Evolutionary conservation across 2,888 invertebrate species (phyloP), one percentile per base, ranked within the genome.

Genomic region (Euplexia lucipara): DNA sequence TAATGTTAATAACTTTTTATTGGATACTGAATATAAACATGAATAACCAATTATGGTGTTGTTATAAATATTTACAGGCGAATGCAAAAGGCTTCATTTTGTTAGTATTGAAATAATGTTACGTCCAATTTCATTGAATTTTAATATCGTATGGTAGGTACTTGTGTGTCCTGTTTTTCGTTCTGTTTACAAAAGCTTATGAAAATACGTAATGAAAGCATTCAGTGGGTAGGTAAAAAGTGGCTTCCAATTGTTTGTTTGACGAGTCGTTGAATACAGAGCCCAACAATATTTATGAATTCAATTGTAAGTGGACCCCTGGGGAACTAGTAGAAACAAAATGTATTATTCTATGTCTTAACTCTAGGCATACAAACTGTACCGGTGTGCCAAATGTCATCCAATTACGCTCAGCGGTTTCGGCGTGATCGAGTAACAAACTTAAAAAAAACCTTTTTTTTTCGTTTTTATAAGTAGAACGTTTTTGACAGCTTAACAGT

Each of bases 61-160:
- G 49, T 32, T 57, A 77, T 76, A 76, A 77, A 76, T 72, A 76
- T 76, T 77, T 65, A 77, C 56, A 61, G 26, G 30, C 32, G 34
- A 64, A 57, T 60, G 32, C 20, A 67, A 35, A 53, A 47, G 16
- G 39, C 37, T 53, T 64, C 48, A 56, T 70, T 75, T 62, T 76
- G 58, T 58, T 9, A 37, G 18, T 44, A 61, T 54, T 70, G 49
- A 53, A 60, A 58, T 74, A 70, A 60, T 51, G 42, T 45, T 57
- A 45, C 45, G 42, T 51, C 18, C 56, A 58, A 45, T 74, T 74
- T 59, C 42, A 65, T 75, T 65, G 53, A 60, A 70, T 70, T 70
- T 65, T 54, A 70, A 57, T 45, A 44, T 52, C n/a, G 20, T 48
- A 41, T 34, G 20, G 42, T 35, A 65, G 14, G 30, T 60, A 37